These are phyloP conservation scores for Oenanthe melanoleuca DNA, from an alignment of 2,113 vertebrate species.

Conservation along the genomic window DNA sequence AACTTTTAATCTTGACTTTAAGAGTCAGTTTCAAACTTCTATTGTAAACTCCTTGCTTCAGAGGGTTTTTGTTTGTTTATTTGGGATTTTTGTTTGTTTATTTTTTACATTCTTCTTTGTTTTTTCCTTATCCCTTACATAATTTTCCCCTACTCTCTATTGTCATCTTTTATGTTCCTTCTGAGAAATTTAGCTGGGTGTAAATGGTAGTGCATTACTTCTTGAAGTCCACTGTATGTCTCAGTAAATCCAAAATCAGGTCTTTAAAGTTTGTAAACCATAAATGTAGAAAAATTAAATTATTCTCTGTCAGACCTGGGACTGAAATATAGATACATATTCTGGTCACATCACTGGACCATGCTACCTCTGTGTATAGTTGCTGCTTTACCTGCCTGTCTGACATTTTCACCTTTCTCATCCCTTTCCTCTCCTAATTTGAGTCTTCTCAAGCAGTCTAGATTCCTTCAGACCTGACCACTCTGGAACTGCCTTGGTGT, in stretches of 20 bases:
- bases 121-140: background rate
- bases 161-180: background rate
- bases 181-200: background rate
- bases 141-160: background rate
- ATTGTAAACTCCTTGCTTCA: background rate
- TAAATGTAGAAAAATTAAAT: background rate
- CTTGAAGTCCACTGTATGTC: background rate
- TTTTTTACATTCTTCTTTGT: background rate
- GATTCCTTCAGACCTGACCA: background rate
- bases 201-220: background rate
- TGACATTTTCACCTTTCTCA: background rate
- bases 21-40: background rate
- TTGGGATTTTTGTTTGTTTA: background rate
- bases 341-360: background rate
- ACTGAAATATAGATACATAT: background rate
- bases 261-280: background rate
- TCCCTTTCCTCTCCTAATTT: background rate
- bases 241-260: background rate
- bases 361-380: background rate
- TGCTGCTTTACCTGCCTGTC: background rate
- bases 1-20: background rate
- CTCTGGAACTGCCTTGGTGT: background rate
- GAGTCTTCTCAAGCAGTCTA: background rate
- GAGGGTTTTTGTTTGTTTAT: background rate
- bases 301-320: background rate